A percentile compares a stretch with the other conserved stretches of the same genome.
Evolutionary conservation across 2,888 invertebrate species (phyloP).

Genomic region (Eudasyphora cyanicolor): DNA sequence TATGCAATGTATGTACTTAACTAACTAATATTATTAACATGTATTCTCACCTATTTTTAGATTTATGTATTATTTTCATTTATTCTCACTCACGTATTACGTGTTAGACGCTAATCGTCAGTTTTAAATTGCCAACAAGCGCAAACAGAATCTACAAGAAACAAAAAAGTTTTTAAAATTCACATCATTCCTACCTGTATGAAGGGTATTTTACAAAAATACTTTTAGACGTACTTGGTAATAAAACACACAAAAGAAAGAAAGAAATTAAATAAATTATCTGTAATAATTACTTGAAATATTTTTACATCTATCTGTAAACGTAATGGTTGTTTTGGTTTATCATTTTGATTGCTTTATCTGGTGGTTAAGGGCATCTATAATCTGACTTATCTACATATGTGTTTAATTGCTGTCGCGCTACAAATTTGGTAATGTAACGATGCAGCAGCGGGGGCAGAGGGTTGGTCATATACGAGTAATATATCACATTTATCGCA

Average conservation of each 20-base stretch:
- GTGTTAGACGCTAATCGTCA: constrained; percentile 6
- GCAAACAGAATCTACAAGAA: constrained; percentile 13
- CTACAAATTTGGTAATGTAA: background rate
- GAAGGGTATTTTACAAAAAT: constrained; percentile 53
- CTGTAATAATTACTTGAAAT: constrained; percentile 25
- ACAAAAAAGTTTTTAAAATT: constrained; percentile 37
- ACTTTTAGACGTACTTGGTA: constrained; percentile 51
- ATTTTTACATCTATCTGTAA: constrained; percentile 32
- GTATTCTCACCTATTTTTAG: constrained; percentile 42
- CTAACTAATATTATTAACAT: constrained; percentile 38
- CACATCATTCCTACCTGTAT: constrained; percentile 40
- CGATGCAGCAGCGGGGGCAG: background rate
- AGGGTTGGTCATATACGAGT: background rate
- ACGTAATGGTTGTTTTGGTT: constrained; percentile 18
- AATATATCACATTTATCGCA: background rate
- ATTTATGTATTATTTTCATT: constrained; percentile 36
- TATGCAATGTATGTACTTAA: constrained; percentile 67
- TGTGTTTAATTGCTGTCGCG: background rate
- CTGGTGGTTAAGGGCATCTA: constrained; percentile 5
- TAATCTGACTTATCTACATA: too few species aligned
- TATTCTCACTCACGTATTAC: constrained; percentile 12
- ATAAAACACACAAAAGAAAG: constrained; percentile 42
- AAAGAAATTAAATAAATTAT: constrained; percentile 33
- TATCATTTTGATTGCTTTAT: background rate
- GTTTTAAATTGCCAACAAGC: constrained; percentile 45